Base-by-base conservation (phyloP, 2,888 invertebrate species). In the Anaspis maculata region DNA sequence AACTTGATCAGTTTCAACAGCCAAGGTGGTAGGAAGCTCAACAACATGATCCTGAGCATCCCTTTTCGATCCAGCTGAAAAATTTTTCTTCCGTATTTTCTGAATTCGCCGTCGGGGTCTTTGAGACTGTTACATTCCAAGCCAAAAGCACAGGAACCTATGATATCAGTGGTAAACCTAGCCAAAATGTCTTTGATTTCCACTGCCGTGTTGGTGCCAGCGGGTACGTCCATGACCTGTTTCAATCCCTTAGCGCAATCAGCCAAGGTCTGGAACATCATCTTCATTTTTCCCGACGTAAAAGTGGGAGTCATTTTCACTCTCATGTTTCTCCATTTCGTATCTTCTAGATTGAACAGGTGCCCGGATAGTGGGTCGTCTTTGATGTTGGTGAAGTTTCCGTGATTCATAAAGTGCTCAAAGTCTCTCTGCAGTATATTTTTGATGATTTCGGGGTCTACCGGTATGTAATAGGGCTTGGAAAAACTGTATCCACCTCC, bases 41-140 rank as follows among this genome's bases (percentile, higher is more conserved):
- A 34, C 23, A 34, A 15, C 7, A 38, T 27, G 11, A 30, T 15
- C 15, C 19, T 39, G 1, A 34, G 19, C 15, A 40, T 13, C 38
- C 45, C 28, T 42, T 10, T 33, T 14, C 37, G 13, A 39, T 49
- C 27, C 38, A 39, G 28, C 12, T 44, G 31, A 11, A 45, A 30
- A 19, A 39, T 31, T 13, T 32, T 32, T 25, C 22, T 37, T 14
- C 44, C 49, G 11, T 32, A 34, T 21, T 36, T 22, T 11, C 39
- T 22, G 50, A 75, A 73, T 37, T 70, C 66, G 0, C 71, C 65
- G 37, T 73, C 62, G 1, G 70, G 59, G 47, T 70, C 64, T 25
- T 67, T 62, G 25, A 76, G 68, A 10, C 71, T 70, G 42, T 76
- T 70, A 40, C 71, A 70, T 39, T 75, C 71, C 6, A 77, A 62